A percentile compares a stretch with the other conserved stretches of the same genome.
Conservation (phyloP, 2,888 invertebrate species). For the Aromia moschata region DNA sequence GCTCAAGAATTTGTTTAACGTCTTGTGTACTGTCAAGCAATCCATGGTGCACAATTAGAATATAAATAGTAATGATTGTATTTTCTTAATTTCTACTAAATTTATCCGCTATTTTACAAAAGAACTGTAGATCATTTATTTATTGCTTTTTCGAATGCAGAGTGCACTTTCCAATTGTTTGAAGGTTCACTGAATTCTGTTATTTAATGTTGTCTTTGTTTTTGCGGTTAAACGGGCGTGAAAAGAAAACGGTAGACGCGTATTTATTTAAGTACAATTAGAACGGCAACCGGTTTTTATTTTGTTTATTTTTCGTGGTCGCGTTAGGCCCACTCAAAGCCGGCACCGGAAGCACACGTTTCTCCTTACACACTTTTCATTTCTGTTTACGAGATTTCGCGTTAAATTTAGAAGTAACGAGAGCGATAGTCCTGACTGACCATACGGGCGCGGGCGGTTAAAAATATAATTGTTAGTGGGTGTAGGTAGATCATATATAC, state of each 20-base stretch:
- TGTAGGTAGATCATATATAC: neutral
- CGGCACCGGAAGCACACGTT: neutral
- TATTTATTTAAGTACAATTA: neutral
- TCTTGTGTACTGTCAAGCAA: neutral
- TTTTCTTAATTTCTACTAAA: too few species aligned
- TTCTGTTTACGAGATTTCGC: neutral
- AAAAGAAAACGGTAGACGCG: neutral
- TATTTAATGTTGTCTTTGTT: neutral
- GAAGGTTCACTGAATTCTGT: neutral
- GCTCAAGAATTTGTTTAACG: neutral
- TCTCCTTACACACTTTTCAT: neutral
- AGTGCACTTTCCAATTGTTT: neutral
- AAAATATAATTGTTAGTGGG: neutral
- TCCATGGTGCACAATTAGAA: neutral
- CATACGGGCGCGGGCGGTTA: neutral
- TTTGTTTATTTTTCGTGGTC: neutral
- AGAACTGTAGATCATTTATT: neutral
- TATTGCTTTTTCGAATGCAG: neutral
- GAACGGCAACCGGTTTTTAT: neutral
- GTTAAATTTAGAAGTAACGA: neutral
- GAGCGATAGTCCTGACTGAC: neutral
- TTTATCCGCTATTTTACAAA: too few species aligned
- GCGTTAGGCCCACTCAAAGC: neutral
- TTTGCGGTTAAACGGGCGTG: neutral
- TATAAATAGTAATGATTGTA: neutral